These are phyloP conservation scores for Macrotus californicus DNA, from an alignment of 2,113 vertebrate species.

Conservation along the genomic window DNA sequence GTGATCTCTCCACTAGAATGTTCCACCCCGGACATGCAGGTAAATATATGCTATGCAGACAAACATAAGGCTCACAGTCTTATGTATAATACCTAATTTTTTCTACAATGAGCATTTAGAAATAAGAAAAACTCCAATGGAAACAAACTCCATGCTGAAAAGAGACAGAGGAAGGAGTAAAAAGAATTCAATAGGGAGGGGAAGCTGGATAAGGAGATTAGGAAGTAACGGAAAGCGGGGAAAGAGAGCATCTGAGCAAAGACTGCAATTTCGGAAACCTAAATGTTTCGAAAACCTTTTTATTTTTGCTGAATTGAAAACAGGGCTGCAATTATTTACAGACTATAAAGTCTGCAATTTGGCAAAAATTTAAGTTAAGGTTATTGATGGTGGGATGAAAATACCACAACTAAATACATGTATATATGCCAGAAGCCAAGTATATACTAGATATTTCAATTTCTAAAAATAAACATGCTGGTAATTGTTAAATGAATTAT, in stretches of 20 bases:
- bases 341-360: background rate
- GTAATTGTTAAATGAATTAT: constrained; percentile 21
- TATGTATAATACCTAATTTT: background rate
- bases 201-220: background rate
- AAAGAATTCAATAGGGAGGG: background rate
- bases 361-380: constrained; percentile 17
- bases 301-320: constrained; percentile 21
- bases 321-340: background rate
- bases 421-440: background rate
- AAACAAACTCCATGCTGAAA: background rate
- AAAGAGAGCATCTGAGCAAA: background rate
- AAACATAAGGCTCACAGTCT: background rate
- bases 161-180: background rate
- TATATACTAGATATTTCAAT: constrained; percentile 14
- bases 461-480: constrained; percentile 31
- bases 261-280: background rate
- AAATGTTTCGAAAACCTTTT: background rate
- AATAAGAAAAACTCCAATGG: background rate
- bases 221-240: background rate
- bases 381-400: constrained; percentile 11
- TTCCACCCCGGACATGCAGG: background rate
- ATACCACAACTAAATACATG: background rate
- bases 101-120: background rate
- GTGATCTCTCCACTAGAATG: background rate
- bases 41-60: background rate